These are phyloP conservation scores for Phoenicopterus ruber DNA, from an alignment of 2,113 vertebrate genomes.

Conservation along the genomic window DNA sequence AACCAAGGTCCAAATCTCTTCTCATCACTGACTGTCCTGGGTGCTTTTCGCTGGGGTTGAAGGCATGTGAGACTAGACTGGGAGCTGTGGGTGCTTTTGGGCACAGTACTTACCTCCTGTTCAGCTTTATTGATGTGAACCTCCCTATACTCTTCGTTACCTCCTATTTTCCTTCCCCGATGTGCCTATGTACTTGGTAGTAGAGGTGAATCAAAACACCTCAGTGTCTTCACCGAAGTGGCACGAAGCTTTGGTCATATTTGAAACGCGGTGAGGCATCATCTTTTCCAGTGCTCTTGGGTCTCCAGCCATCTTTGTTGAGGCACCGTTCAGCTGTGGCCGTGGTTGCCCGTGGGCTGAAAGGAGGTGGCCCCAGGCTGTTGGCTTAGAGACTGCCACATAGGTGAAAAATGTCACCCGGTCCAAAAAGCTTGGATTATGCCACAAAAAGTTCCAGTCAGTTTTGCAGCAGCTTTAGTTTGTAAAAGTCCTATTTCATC, in stretches of 20 bases:
- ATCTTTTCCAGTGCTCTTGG: rapidly evolving
- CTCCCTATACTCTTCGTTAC: neutral
- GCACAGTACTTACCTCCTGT: neutral
- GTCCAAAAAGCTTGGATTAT: neutral
- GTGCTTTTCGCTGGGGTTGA: neutral
- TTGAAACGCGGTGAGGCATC: neutral
- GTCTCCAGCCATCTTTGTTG: neutral
- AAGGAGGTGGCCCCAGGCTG: neutral
- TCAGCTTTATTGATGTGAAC: neutral
- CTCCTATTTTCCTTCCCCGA: neutral
- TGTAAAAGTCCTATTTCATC: neutral
- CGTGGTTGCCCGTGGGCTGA: neutral
- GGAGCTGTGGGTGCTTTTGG: neutral
- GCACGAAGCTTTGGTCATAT: neutral
- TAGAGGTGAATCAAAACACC: neutral
- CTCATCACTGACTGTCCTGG: neutral
- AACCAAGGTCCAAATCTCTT: neutral
- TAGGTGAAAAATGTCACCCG: neutral
- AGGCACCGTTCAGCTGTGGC: neutral
- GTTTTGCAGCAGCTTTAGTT: neutral
- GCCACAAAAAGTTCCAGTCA: neutral
- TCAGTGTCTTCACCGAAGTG: neutral
- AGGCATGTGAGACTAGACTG: neutral
- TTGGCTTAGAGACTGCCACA: neutral
- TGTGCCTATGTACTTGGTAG: neutral